A percentile compares a stretch with the other conserved stretches of the same genome.
Evolutionary conservation across 2,113 vertebrate species (phyloP).

Genomic region (Actinemys pallida): DNA sequence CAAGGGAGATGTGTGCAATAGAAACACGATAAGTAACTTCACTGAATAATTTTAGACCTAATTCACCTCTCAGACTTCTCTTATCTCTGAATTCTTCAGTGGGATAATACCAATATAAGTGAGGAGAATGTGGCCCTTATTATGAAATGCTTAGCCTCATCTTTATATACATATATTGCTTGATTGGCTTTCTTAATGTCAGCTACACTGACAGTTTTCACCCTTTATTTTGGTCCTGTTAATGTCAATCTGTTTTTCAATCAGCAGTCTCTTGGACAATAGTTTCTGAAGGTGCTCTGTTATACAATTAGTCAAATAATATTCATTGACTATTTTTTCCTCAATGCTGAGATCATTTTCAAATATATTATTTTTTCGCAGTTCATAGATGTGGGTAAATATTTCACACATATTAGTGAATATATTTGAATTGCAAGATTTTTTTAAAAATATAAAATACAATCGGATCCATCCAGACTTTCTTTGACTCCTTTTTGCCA

Average conservation of each 20-base stretch:
- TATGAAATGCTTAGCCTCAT: background rate
- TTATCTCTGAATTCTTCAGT: background rate
- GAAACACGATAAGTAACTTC: background rate
- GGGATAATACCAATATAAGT: background rate
- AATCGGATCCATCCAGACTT: background rate
- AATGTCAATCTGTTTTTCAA: background rate
- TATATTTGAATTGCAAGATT: background rate
- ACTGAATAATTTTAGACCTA: background rate
- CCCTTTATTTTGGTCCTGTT: background rate
- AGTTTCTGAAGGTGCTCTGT: background rate
- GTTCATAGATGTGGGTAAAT: background rate
- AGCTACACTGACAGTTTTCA: background rate
- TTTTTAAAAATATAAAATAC: background rate
- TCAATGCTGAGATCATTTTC: background rate
- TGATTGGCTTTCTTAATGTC: background rate
- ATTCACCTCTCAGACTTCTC: background rate
- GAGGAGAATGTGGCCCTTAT: background rate
- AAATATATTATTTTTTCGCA: background rate
- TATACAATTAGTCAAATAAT: background rate
- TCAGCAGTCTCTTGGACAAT: background rate
- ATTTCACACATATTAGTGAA: background rate
- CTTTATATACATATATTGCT: background rate
- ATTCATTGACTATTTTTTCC: background rate
- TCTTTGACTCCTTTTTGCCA: background rate
- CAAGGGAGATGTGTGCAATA: background rate